Conservation (phyloP, 2,888 invertebrate genomes). For the Napeogenes inachia region DNA sequence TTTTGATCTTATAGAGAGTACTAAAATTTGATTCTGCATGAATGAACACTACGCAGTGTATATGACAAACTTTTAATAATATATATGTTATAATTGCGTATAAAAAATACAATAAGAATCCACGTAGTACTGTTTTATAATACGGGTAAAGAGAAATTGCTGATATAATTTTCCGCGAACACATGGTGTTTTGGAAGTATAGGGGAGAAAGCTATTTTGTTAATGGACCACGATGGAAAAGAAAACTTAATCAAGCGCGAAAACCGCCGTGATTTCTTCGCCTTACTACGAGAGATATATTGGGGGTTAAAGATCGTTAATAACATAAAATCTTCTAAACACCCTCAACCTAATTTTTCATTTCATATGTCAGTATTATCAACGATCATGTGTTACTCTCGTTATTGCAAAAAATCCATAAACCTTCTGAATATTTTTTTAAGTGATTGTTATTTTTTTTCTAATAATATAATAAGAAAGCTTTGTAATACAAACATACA, state of each 20-base stretch:
- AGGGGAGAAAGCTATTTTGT: constrained; percentile 69
- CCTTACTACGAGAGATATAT: constrained; percentile 73
- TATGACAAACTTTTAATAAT: not conserved
- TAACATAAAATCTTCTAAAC: constrained; percentile 60
- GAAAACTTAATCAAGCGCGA: constrained; percentile 74
- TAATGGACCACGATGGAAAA: constrained; percentile 36
- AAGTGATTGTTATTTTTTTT: too few relatives aligned
- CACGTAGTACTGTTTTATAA: too few relatives aligned
- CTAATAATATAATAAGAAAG: too few relatives aligned
- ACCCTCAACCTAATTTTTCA: constrained; percentile 43
- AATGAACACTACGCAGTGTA: not conserved
- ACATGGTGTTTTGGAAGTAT: constrained; percentile 56
- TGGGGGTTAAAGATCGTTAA: constrained; percentile 62
- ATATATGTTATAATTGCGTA: too few relatives aligned
- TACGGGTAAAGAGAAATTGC: constrained; percentile 53
- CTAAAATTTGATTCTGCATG: not conserved
- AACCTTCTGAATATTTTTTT: not conserved
- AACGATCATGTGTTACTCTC: constrained; percentile 40
- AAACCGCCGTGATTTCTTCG: constrained; percentile 72
- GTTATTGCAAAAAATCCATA: constrained; percentile 15
- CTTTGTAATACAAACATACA: too few relatives aligned
- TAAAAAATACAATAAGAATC: too few relatives aligned
- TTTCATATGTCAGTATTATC: constrained; percentile 61
- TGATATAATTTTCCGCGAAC: constrained; percentile 66
- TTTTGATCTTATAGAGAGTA: too few relatives aligned